phyloP scores from a whole-genome alignment of 2,113 vertebrate species.

The Malurus elegans region DNA sequence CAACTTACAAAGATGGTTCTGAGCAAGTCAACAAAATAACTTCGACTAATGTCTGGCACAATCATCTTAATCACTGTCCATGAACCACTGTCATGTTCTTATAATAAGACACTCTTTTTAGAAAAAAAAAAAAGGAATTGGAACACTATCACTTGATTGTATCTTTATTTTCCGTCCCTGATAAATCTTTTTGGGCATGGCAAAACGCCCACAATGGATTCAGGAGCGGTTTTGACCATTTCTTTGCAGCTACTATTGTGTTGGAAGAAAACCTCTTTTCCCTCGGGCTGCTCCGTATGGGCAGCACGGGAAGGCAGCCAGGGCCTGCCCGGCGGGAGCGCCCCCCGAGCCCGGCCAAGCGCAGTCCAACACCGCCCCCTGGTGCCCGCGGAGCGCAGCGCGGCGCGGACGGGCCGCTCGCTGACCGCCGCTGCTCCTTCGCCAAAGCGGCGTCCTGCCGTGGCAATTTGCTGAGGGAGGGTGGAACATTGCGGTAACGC shows the following conservation, averaged over 20 bases:
- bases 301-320: neutral
- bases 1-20: neutral
- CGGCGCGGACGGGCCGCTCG: neutral
- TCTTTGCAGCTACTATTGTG: rapidly evolving
- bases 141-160: neutral
- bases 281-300: rapidly evolving
- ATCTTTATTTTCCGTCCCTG: neutral
- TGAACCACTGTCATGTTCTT: neutral
- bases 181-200: rapidly evolving
- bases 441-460: neutral
- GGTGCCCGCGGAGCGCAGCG: conserved; percentile 4
- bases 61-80: neutral
- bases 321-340: neutral
- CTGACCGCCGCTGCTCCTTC: no score
- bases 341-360: neutral
- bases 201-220: rapidly evolving
- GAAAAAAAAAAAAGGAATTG: neutral
- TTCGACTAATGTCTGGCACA: neutral
- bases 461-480: rapidly evolving
- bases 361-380: conserved; percentile 44
- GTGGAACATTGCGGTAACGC: rapidly evolving
- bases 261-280: rapidly evolving
- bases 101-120: neutral
- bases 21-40: neutral
- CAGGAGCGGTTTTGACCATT: rapidly evolving